Evolutionary conservation across 2,113 vertebrate species (phyloP).

Genomic region (Thomomys bottae): DNA sequence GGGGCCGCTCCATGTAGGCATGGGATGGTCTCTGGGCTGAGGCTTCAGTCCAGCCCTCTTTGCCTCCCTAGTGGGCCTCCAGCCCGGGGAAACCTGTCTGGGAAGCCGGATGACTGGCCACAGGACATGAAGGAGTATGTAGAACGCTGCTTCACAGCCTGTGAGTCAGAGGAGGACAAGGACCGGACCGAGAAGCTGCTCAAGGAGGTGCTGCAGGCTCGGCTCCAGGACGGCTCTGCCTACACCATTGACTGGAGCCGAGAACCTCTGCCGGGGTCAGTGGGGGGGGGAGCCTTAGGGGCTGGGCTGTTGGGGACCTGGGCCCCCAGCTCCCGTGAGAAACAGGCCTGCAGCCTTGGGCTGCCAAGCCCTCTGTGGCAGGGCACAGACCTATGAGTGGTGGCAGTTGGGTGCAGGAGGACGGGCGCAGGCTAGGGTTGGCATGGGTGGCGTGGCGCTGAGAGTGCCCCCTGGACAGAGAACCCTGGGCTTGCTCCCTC

Average conservation of each 20-base stretch:
- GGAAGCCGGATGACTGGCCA: slow-evolving; percentile 94
- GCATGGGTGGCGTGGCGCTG: fast-evolving
- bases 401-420: neutral
- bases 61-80: neutral
- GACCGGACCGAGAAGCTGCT: slow-evolving; percentile 94
- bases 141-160: slow-evolving; percentile 95
- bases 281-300: no score
- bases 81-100: slow-evolving; percentile 58
- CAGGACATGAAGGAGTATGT: slow-evolving; percentile 97
- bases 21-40: fast-evolving
- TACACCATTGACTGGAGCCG: slow-evolving; percentile 95
- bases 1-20: fast-evolving
- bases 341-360: neutral
- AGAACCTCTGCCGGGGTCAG: slow-evolving; percentile 91
- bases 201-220: slow-evolving; percentile 93
- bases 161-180: slow-evolving; percentile 94
- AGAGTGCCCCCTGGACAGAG: slow-evolving; percentile 1
- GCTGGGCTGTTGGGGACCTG: neutral
- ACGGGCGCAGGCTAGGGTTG: neutral
- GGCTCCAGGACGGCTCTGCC: slow-evolving; percentile 94
- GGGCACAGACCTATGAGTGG: neutral
- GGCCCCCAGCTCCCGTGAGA: neutral
- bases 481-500: neutral
- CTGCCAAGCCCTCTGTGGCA: no score
- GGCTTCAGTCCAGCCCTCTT: fast-evolving